Evolutionary conservation across 1,140 invertebrate genomes (phyloP).

Genomic region (Gryon sp.): DNA sequence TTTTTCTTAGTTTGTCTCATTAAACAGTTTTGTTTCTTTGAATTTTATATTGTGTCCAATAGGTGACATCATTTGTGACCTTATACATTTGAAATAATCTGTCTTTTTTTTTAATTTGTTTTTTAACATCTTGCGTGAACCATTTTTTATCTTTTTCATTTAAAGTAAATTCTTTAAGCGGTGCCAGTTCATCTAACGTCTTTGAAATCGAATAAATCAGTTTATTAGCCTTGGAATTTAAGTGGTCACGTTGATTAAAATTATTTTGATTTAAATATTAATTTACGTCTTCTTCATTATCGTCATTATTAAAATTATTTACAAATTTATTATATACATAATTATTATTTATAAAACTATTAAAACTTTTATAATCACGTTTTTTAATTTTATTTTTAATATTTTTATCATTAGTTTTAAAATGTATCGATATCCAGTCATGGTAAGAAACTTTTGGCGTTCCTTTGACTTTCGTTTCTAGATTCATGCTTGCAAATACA

Average conservation of each 20-base stretch:
- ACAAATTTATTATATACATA: not conserved
- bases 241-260: not conserved
- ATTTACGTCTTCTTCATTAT: not conserved
- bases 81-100: no score
- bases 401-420: not conserved
- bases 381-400: not conserved
- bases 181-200: not conserved
- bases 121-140: no score
- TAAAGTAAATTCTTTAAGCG: no score
- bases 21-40: no score
- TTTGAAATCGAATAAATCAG: not conserved
- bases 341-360: not conserved
- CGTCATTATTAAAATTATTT: not conserved
- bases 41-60: no score
- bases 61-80: no score
- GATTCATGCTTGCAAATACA: not conserved
- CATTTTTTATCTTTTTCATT: no score
- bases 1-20: no score
- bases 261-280: not conserved
- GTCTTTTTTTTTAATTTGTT: no score
- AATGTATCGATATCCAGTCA: not conserved
- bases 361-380: not conserved
- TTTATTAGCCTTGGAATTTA: not conserved
- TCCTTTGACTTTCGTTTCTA: not conserved
- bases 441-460: not conserved